Conservation (phyloP, 2,797 vertebrate genomes). For the Schizothorax lantsangensis region DNA sequence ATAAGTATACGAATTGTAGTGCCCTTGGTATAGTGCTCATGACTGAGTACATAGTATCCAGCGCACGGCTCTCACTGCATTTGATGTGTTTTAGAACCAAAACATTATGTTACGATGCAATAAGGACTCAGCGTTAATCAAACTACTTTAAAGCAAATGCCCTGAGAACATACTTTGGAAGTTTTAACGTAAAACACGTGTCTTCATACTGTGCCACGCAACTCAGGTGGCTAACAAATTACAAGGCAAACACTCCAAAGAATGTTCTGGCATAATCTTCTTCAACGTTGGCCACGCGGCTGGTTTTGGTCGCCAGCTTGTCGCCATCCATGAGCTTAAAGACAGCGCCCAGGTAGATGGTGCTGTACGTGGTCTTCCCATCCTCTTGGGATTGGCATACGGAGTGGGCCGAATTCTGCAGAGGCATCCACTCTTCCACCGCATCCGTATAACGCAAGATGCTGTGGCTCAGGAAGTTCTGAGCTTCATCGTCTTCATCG, state of each 20-base stretch:
- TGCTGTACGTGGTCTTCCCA: conserved; percentile 56
- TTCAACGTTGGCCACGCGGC: conserved; percentile 52
- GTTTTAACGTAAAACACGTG: conserved; percentile 60
- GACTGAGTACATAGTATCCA: conserved; percentile 37
- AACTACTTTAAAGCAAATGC: conserved; percentile 22
- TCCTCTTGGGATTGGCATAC: conserved; percentile 57
- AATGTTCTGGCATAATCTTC: conserved; percentile 65
- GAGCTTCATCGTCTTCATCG: accelerated
- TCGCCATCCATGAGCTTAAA: conserved; percentile 70
- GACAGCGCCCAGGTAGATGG: conserved; percentile 76
- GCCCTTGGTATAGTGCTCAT: conserved; percentile 20
- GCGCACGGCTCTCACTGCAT: conserved; percentile 17
- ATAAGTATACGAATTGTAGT: conserved; percentile 25
- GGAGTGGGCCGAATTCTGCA: conserved; percentile 69
- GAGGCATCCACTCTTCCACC: accelerated
- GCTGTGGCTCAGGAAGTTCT: conserved; percentile 68
- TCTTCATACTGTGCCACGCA: conserved; percentile 19
- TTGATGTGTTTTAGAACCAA: conserved; percentile 1
- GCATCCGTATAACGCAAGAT: conserved; percentile 65
- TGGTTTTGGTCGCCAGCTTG: conserved; percentile 62
- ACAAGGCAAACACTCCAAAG: conserved; percentile 80
- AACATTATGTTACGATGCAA: conserved; percentile 1
- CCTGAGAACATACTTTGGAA: conserved; percentile 34
- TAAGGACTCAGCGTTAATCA: background rate
- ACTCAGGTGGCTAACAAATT: conserved; percentile 43